phyloP scores from a whole-genome alignment of 2,888 invertebrate genomes.

The Hirtodrosophila trivittata region DNA sequence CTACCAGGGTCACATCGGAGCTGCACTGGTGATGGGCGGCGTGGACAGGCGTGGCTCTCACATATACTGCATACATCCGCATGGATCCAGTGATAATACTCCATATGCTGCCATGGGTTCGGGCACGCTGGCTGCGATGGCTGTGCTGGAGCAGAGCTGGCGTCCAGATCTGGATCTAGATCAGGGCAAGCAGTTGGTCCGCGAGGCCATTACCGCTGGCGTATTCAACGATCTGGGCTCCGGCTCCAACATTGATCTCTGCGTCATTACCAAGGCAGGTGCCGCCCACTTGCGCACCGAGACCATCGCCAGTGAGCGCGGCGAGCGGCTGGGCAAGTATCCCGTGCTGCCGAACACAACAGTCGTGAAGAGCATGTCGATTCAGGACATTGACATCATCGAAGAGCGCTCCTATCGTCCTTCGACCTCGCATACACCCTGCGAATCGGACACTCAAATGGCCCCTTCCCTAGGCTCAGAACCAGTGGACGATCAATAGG shows the following conservation, averaged over 20 bases:
- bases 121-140: slow-evolving; percentile 98
- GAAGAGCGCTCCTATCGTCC: slow-evolving; percentile 56
- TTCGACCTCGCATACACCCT: not conserved
- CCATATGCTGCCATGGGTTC: slow-evolving; percentile 98
- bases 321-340: slow-evolving; percentile 78
- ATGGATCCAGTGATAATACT: slow-evolving; percentile 96
- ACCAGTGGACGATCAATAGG: not conserved
- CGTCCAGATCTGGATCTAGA: slow-evolving; percentile 91
- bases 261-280: slow-evolving; percentile 93
- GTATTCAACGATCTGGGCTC: slow-evolving; percentile 99
- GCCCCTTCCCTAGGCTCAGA: not conserved
- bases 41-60: slow-evolving; percentile 94
- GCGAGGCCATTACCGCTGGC: slow-evolving; percentile 97
- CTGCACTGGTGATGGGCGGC: slow-evolving; percentile 97
- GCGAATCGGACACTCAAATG: not conserved
- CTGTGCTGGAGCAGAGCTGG: slow-evolving; percentile 96
- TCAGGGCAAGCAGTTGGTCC: slow-evolving; percentile 93
- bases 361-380: slow-evolving; percentile 68
- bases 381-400: slow-evolving; percentile 75
- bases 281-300: slow-evolving; percentile 93
- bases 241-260: slow-evolving; percentile 97
- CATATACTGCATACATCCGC: slow-evolving; percentile 96
- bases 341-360: slow-evolving; percentile 79
- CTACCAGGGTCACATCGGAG: slow-evolving; percentile 97
- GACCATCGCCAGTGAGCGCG: slow-evolving; percentile 89